phyloP scores from a whole-genome alignment of 2,113 vertebrate genomes.

The Columba livia region DNA sequence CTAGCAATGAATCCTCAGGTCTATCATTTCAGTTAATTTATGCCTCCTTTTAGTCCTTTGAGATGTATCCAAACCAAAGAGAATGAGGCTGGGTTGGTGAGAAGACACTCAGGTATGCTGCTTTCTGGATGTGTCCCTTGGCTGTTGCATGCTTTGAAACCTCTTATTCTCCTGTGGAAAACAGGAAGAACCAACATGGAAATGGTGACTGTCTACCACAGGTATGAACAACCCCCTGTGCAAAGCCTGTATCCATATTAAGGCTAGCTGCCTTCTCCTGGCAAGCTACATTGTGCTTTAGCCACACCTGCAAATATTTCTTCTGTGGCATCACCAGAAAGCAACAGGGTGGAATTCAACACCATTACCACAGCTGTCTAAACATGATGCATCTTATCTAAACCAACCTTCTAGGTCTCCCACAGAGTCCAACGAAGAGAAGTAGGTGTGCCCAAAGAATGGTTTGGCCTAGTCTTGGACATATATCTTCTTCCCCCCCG shows the following conservation, averaged over 20 bases:
- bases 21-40: background rate
- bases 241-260: background rate
- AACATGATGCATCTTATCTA: background rate
- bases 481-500: rapidly evolving
- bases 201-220: background rate
- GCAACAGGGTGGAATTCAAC: background rate
- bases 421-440: background rate
- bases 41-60: background rate
- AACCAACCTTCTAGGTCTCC: background rate
- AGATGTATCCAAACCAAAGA: background rate
- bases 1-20: background rate
- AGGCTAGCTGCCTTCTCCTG: background rate
- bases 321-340: background rate
- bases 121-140: background rate
- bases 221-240: background rate
- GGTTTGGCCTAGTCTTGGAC: background rate
- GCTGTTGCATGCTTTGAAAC: background rate
- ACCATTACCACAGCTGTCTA: background rate
- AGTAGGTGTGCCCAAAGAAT: background rate
- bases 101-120: background rate
- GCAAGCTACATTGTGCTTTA: background rate
- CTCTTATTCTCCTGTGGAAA: background rate
- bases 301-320: background rate
- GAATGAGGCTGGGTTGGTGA: background rate
- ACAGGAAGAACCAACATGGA: background rate